A percentile compares a stretch with the other conserved stretches of the same genome.
phyloP scores from a whole-genome alignment of 2,113 vertebrate genomes.

The Myocastor coypus region DNA sequence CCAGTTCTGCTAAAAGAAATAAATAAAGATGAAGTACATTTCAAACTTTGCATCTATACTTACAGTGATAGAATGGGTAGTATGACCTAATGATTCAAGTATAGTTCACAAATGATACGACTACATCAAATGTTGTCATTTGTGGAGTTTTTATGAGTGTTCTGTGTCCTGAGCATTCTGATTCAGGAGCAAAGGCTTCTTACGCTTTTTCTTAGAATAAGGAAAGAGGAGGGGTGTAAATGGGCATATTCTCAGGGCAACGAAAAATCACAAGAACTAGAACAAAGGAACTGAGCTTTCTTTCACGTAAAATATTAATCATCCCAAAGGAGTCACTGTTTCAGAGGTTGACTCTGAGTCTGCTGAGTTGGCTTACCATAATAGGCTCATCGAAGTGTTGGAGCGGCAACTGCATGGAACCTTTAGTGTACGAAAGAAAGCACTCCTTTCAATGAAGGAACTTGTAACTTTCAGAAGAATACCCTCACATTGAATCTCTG shows the following conservation, averaged over 20 bases:
- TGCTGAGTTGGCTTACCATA: not conserved
- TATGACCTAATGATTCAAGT: not conserved
- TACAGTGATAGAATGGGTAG: not conserved
- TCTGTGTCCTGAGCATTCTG: not conserved
- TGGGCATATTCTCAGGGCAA: not conserved
- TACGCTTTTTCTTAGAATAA: not conserved
- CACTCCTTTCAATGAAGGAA: not conserved
- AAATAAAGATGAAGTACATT: too few species aligned
- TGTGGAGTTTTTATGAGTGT: too few species aligned
- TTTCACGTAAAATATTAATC: not conserved
- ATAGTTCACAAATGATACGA: not conserved
- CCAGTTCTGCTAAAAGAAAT: too few species aligned
- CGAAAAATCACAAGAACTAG: not conserved
- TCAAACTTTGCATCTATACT: not conserved
- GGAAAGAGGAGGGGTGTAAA: not conserved
- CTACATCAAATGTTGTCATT: not conserved
- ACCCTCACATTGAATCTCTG: not conserved
- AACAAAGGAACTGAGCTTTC: not conserved
- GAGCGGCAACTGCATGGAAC: not conserved
- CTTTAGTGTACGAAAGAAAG: not conserved
- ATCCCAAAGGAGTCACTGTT: not conserved
- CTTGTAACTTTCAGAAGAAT: not conserved
- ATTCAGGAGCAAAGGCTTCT: not conserved
- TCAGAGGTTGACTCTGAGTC: not conserved
- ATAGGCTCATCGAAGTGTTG: accelerated